A percentile compares a stretch with the other conserved stretches of the same genome.
These are phyloP conservation scores for Lepus timidus DNA, from an alignment of 2,113 vertebrate genomes.

Conservation along the genomic window DNA sequence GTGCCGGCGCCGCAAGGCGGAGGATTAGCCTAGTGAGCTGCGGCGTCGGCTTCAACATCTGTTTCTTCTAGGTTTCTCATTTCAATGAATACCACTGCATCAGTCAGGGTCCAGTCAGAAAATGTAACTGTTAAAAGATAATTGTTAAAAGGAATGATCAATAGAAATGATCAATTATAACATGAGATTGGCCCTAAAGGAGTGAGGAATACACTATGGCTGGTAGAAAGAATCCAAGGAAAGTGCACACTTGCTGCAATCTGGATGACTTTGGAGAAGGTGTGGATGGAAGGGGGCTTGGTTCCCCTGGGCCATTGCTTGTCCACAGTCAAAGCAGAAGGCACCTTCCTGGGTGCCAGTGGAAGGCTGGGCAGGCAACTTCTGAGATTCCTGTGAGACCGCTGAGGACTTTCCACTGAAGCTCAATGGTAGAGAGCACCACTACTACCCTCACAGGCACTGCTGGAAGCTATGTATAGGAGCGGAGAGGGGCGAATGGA, in stretches of 20 bases:
- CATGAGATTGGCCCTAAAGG: background rate
- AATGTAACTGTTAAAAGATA: background rate
- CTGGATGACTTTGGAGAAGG: background rate
- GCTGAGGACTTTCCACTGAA: background rate
- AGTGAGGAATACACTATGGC: background rate
- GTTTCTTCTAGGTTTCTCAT: background rate
- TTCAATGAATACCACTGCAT: background rate
- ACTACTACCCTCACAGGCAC: fast-evolving
- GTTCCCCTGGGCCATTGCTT: background rate
- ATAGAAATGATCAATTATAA: background rate
- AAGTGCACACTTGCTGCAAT: background rate
- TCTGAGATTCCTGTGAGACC: background rate
- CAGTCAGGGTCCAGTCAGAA: background rate
- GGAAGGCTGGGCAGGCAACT: background rate
- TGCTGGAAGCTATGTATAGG: background rate
- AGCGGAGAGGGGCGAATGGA: background rate
- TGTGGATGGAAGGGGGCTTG: background rate
- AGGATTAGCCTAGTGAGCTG: no score
- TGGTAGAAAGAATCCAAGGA: background rate
- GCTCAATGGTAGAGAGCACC: background rate
- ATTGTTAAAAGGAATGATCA: constrained; percentile 30
- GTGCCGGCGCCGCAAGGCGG: no score
- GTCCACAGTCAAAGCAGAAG: background rate
- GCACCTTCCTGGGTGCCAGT: background rate
- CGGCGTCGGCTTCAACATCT: background rate